Evolutionary conservation across 2,888 invertebrate genomes (phyloP), one percentile per base, ranked within the genome.

Genomic region (Morinoia aosen): DNA sequence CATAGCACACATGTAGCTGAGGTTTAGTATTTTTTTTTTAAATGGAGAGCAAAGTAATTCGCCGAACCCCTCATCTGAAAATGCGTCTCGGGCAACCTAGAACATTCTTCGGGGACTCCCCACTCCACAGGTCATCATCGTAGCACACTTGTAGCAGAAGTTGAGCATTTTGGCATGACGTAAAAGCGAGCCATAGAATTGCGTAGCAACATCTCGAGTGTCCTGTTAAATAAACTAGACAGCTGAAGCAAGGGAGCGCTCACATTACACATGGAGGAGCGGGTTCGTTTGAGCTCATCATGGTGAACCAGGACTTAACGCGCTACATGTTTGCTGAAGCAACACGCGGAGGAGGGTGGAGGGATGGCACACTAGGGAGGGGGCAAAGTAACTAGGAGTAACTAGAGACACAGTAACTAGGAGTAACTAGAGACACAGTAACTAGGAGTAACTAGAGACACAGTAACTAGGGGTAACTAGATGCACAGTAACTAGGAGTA

Each of bases 161-260:
- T 76, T 33, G 8, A 33, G 25, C 8, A 76, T 33, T 76, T 76
- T 76, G 8, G 76, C 76, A 76, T 25, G 76, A 76, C 16, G 76
- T 33, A 76, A 76, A 76, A 76, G 76, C 33, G 16, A 19, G 33
- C 76, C 76, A 76, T 76, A 76, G 76, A 76, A 76, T 76, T 33
- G 76, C 76, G 76, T 76, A 76, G 76, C 76, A 76, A 76, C 76
- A 76, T 76, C 76, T 76, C 76, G 25, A 76, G 76, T 33, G 76
- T 33, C 19, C 76, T 33, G 16, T 76, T 25, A 76, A 76, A 76
- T 33, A 76, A 76, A 76, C 76, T 76, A 0, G 76, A 76, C 76
- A 25, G 33, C 76, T 76, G 76, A 76, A 16, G 76, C 76, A 76
- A 76, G 76, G 76, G 33, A 76, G 76, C 76, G 16, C 76, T 76